Conservation (phyloP, 2,888 invertebrate species). For the Trachelus tabidus region DNA sequence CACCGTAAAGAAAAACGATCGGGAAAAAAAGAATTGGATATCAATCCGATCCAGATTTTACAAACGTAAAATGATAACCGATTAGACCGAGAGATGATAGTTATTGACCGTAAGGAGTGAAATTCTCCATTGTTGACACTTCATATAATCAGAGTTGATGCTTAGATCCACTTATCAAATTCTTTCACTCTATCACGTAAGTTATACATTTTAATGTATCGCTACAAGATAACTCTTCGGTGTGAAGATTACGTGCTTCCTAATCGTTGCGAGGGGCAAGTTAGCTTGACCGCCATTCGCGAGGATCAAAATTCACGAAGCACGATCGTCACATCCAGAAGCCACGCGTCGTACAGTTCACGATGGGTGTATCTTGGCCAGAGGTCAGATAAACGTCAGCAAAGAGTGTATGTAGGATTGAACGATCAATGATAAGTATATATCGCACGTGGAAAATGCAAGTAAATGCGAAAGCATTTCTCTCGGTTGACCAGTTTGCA, state of each 20-base stretch:
- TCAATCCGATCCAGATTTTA: background rate
- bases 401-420: background rate
- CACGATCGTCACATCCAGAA: background rate
- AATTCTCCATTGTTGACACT: background rate
- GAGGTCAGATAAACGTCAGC: background rate
- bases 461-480: too few species aligned
- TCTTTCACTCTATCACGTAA: background rate
- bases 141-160: background rate
- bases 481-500: too few species aligned
- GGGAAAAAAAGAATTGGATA: background rate
- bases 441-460: background rate
- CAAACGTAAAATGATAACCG: background rate
- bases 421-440: background rate
- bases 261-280: background rate
- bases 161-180: background rate
- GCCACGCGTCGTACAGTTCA: background rate
- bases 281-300: background rate
- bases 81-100: background rate
- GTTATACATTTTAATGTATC: background rate
- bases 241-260: background rate
- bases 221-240: background rate
- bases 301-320: background rate
- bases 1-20: background rate
- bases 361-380: background rate
- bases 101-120: background rate